A percentile compares a stretch with the other conserved stretches of the same genome.
These are phyloP conservation scores for Henricia sp. DNA, from an alignment of 53 echinoderm and acorn worm species.

Conservation along the genomic window DNA sequence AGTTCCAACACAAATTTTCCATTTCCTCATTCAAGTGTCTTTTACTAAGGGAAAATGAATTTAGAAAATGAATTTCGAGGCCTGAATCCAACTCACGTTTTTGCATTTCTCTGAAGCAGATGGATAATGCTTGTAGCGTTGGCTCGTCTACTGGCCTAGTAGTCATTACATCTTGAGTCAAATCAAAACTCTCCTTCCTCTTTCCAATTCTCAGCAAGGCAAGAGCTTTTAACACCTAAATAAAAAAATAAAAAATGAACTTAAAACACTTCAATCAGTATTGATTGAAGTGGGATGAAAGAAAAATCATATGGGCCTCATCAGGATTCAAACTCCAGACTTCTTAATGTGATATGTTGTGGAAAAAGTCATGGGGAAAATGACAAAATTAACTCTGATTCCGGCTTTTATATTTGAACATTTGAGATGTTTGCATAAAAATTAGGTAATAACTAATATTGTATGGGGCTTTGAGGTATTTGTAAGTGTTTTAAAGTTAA, in stretches of 20 bases:
- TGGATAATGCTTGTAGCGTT: slow-evolving; percentile 88
- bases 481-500: not conserved
- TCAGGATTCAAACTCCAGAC: too few species aligned
- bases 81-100: slow-evolving; percentile 72
- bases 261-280: too few species aligned
- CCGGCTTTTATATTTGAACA: too few species aligned
- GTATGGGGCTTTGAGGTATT: too few species aligned
- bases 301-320: too few species aligned
- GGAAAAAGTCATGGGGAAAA: too few species aligned
- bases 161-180: slow-evolving; percentile 76
- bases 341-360: too few species aligned
- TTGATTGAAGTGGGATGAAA: too few species aligned
- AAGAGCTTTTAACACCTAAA: slow-evolving; percentile 89
- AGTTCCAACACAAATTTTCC: too few species aligned
- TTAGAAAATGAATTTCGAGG: not conserved
- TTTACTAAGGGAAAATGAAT: not conserved
- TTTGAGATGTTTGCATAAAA: not conserved
- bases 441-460: too few species aligned
- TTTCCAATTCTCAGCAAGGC: slow-evolving; percentile 86
- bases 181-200: slow-evolving; percentile 65
- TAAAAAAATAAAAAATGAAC: too few species aligned
- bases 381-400: too few species aligned
- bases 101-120: slow-evolving; percentile 95
- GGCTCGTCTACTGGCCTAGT: slow-evolving; percentile 86
- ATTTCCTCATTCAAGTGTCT: not conserved